Base-by-base conservation (phyloP, 2,888 invertebrate species). In the Hypomecis atomaria region DNA sequence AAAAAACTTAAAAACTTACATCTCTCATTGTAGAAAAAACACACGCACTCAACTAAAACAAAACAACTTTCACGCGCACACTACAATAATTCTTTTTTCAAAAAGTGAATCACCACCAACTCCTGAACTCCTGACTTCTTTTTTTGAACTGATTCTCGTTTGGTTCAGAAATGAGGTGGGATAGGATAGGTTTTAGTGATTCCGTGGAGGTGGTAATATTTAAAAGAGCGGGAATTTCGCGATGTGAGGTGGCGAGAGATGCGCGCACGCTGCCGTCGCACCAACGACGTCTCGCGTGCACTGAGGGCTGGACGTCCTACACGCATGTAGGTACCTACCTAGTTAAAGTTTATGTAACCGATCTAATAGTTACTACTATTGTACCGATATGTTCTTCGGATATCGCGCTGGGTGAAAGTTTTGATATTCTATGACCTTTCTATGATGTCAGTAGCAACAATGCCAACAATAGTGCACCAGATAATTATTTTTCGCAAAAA, bases 271-370 rank as follows among this genome's bases (percentile, higher is more conserved):
- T 37, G 38, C 7, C 38, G 38, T 6, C 11, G 49, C 37, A n/a
- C 37, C 23, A 2, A 50, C 59, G 43, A 48, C 54, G 33, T 37
- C 63, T 44, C 10, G 44, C 59, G 63, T 54, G 49, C 59, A 63
- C 63, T 63, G 63, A 48, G 13, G 40, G 33, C 44, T 5, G 49
- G 36, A 10, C 1, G 11, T 9, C 9, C 37, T 2, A 7, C 34
- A 58, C 38, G 59, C 59, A 44, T 34, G 4, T 7, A 11, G n/a
- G n/a, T n/a, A n/a, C n/a, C n/a, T n/a, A n/a, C n/a, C n/a, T n/a
- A n/a, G 23, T 23, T 23, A 23, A 23, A 23, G 13, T 11, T 37
- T 37, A 36, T 34, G 49, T 37, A 50, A 37, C 49, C 1, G 1
- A 3, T 11, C 2, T 8, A 13, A 13, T 4, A 50, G 4, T 34